Evolutionary conservation across 2,888 invertebrate genomes (phyloP).

Genomic region (Oconnorella tubifera): DNA sequence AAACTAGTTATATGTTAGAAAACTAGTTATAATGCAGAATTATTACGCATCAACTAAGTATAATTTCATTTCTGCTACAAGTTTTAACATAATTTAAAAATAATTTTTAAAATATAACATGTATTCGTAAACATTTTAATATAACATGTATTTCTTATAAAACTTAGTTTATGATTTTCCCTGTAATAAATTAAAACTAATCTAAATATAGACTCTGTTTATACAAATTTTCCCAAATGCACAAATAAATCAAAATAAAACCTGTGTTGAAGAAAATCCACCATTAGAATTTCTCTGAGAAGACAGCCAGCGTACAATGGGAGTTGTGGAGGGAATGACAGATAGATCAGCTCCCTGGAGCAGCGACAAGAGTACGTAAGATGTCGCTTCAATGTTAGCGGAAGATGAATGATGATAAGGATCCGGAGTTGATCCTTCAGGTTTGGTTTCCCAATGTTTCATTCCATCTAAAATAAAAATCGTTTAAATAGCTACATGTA

Average conservation of each 20-base stretch:
- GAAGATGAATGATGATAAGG: constrained; percentile 60
- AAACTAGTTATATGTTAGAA: too few species aligned
- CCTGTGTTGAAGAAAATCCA: constrained; percentile 54
- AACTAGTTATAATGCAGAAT: too few species aligned
- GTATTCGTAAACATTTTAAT: too few species aligned
- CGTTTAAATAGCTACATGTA: too few species aligned
- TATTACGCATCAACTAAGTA: too few species aligned
- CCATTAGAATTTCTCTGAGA: constrained; percentile 68
- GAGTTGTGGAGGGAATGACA: constrained; percentile 53
- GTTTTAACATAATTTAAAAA: too few species aligned
- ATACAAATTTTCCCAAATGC: not conserved
- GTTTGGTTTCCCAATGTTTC: constrained; percentile 71
- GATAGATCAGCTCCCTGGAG: constrained; percentile 51
- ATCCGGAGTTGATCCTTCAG: not conserved
- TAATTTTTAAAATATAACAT: too few species aligned
- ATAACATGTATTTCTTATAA: not conserved
- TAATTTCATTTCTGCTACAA: too few species aligned
- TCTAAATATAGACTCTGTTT: too few species aligned
- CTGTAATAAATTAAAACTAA: too few species aligned
- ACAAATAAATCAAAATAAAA: not conserved
- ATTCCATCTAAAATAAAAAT: constrained; percentile 59
- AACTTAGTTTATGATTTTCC: not conserved
- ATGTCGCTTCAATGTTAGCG: constrained; percentile 79
- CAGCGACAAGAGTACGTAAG: constrained; percentile 77
- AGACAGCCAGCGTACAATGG: constrained; percentile 71